phyloP scores from a whole-genome alignment of 2,888 invertebrate genomes.

The Drosophila anomalipes region DNA sequence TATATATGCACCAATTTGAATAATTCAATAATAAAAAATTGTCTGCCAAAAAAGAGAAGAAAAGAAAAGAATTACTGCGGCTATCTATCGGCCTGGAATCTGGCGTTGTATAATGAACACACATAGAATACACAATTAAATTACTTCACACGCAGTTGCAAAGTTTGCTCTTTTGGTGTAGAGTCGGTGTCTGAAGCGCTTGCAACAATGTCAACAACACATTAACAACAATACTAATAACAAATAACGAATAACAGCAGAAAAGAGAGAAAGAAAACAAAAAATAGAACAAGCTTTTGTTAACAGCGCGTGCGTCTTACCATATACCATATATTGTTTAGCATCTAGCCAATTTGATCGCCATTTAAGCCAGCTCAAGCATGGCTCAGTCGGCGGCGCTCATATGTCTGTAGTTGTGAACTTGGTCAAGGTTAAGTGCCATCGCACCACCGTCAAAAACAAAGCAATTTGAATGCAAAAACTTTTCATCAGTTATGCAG shows the following conservation, averaged over 20 bases:
- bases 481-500: background rate
- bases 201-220: conserved; percentile 1
- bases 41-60: background rate
- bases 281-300: conserved; percentile 3
- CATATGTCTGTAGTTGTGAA: background rate
- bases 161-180: conserved; percentile 12
- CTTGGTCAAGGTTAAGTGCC: conserved; percentile 27
- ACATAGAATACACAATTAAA: background rate
- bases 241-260: background rate
- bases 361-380: background rate
- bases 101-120: background rate
- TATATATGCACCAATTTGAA: background rate
- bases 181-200: background rate
- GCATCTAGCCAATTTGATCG: background rate
- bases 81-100: background rate
- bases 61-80: background rate
- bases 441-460: background rate
- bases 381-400: background rate
- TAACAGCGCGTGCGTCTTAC: background rate
- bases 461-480: background rate
- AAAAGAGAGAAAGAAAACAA: background rate
- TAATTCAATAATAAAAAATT: background rate
- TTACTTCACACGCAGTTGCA: conserved; percentile 26
- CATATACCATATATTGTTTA: background rate
- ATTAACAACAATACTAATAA: background rate